phyloP scores from a whole-genome alignment of 1,140 invertebrate species.

The Bombus haemorrhoidalis region DNA sequence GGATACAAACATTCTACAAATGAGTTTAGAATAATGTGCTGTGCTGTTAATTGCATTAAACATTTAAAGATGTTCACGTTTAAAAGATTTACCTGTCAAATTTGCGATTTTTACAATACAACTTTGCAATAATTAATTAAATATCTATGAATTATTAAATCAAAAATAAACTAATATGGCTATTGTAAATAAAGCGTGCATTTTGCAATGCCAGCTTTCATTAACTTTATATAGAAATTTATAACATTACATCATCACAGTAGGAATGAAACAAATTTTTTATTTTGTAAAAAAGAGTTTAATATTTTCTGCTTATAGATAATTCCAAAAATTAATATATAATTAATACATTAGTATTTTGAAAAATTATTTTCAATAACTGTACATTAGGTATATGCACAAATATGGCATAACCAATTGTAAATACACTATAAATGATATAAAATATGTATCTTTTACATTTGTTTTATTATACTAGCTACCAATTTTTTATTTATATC shows the following conservation, averaged over 20 bases:
- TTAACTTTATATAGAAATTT: slow-evolving; percentile 31
- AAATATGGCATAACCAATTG: slow-evolving; percentile 46
- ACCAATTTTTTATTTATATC: background rate
- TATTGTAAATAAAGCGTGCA: slow-evolving; percentile 37
- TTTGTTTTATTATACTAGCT: slow-evolving; percentile 15
- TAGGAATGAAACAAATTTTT: slow-evolving; percentile 1
- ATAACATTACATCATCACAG: background rate
- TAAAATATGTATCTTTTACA: slow-evolving; percentile 43
- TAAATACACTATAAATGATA: slow-evolving; percentile 62
- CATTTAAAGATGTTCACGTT: slow-evolving; percentile 59
- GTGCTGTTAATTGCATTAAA: slow-evolving; percentile 56
- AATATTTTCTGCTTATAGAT: slow-evolving; percentile 16
- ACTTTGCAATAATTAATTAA: slow-evolving; percentile 2
- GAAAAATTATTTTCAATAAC: slow-evolving; percentile 1
- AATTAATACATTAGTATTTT: slow-evolving; percentile 16
- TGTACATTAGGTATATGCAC: slow-evolving; percentile 38
- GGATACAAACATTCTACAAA: slow-evolving; percentile 43
- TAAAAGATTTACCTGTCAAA: slow-evolving; percentile 54
- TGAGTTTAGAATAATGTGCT: slow-evolving; percentile 28
- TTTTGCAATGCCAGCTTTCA: slow-evolving; percentile 41
- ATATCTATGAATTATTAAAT: slow-evolving; percentile 34
- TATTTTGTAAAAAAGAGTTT: slow-evolving; percentile 32
- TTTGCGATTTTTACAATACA: slow-evolving; percentile 31
- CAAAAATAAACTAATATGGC: slow-evolving; percentile 20
- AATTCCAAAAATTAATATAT: slow-evolving; percentile 39